These are phyloP conservation scores for Prenolepis imparis DNA, from an alignment of 2,888 invertebrate species.

Conservation along the genomic window DNA sequence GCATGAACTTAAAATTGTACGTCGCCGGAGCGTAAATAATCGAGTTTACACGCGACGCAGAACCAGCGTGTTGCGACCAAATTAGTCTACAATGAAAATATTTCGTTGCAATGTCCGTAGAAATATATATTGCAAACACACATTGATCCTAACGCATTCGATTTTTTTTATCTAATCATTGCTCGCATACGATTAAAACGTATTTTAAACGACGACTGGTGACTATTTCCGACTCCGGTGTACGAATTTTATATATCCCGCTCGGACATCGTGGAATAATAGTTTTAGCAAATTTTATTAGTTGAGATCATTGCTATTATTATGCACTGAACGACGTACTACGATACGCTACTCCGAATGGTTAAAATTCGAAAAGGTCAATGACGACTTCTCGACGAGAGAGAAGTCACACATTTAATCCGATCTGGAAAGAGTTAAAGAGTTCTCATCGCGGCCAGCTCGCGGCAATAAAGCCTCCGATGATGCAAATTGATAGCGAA, in stretches of 20 bases:
- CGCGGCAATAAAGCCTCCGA: neutral
- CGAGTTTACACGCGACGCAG: slow-evolving; percentile 53
- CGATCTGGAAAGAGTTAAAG: slow-evolving; percentile 15
- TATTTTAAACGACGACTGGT: slow-evolving; percentile 40
- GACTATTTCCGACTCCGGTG: slow-evolving; percentile 34
- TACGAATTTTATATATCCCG: slow-evolving; percentile 34
- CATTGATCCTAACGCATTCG: neutral
- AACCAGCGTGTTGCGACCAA: slow-evolving; percentile 46
- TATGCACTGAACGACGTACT: neutral
- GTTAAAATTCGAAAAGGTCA: slow-evolving; percentile 7
- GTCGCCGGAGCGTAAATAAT: slow-evolving; percentile 54
- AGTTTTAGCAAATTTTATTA: slow-evolving; percentile 47
- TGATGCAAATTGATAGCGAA: slow-evolving; percentile 3
- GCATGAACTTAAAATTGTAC: slow-evolving; percentile 54
- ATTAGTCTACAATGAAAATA: slow-evolving; percentile 55
- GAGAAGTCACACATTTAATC: neutral
- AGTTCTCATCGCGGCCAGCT: neutral
- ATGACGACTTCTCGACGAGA: neutral
- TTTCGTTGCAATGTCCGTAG: slow-evolving; percentile 17
- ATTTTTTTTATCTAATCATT: slow-evolving; percentile 31
- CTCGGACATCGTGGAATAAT: slow-evolving; percentile 26
- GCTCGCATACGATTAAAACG: slow-evolving; percentile 22
- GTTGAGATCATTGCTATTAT: slow-evolving; percentile 45
- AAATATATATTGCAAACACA: slow-evolving; percentile 19
- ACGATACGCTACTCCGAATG: neutral